These are phyloP conservation scores for Gambelia wislizenii DNA, from an alignment of 2,797 vertebrate genomes.

Conservation along the genomic window DNA sequence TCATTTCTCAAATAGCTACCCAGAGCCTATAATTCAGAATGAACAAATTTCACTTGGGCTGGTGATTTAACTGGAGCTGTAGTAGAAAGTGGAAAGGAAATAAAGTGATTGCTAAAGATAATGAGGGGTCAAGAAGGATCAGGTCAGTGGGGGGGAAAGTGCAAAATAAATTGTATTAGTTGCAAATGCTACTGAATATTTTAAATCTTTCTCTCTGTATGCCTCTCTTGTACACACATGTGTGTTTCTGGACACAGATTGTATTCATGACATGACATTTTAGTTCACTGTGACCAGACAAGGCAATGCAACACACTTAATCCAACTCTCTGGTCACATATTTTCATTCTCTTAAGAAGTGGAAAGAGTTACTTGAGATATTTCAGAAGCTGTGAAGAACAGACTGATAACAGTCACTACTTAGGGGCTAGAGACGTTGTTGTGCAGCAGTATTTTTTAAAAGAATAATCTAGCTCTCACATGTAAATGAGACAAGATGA, in stretches of 20 bases:
- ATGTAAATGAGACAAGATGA: constrained; percentile 42
- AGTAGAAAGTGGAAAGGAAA: constrained; percentile 20
- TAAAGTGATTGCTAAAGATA: constrained; percentile 35
- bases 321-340: constrained; percentile 38
- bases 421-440: constrained; percentile 31
- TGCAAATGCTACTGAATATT: constrained; percentile 41
- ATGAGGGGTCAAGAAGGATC: constrained; percentile 20
- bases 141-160: neutral
- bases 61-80: constrained; percentile 33
- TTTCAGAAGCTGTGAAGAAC: constrained; percentile 46
- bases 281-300: constrained; percentile 16
- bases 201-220: constrained; percentile 12
- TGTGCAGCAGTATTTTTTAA: constrained; percentile 40
- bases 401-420: constrained; percentile 46
- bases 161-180: constrained; percentile 40
- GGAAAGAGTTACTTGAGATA: constrained; percentile 38
- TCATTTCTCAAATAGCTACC: constrained; percentile 14
- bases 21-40: constrained; percentile 4
- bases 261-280: neutral
- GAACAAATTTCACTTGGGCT: constrained; percentile 37
- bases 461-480: constrained; percentile 32
- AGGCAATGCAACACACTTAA: constrained; percentile 21
- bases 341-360: constrained; percentile 32
- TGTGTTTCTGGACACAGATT: too few species aligned
- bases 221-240: fast-evolving